Conservation (phyloP, 2,113 vertebrate genomes). For the Thamnaconus septentrionalis region DNA sequence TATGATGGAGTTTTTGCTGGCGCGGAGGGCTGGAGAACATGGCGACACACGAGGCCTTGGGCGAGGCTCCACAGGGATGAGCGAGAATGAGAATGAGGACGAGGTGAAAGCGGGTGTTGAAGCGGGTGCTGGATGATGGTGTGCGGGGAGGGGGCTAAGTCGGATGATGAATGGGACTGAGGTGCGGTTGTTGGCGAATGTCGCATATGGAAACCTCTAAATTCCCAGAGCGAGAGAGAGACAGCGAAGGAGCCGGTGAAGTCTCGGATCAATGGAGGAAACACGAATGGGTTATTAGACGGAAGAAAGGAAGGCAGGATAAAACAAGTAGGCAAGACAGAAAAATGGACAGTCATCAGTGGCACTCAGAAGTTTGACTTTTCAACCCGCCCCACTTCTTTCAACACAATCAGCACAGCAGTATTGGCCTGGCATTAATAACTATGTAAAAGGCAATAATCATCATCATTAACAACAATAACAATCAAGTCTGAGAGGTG, state of each 20-base stretch:
- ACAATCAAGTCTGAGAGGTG: neutral
- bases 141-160: slow-evolving; percentile 16
- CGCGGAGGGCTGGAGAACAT: neutral
- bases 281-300: slow-evolving; percentile 50
- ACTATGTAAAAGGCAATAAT: neutral
- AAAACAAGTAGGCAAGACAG: slow-evolving; percentile 19
- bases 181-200: slow-evolving; percentile 20
- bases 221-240: slow-evolving; percentile 48
- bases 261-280: slow-evolving; percentile 43
- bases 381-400: slow-evolving; percentile 13
- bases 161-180: slow-evolving; percentile 14
- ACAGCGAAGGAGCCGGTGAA: slow-evolving; percentile 10
- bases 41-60: too few species aligned
- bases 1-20: slow-evolving; percentile 26
- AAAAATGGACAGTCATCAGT: slow-evolving; percentile 23
- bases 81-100: slow-evolving; percentile 18
- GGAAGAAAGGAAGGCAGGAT: slow-evolving; percentile 12
- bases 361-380: neutral
- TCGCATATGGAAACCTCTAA: slow-evolving; percentile 46
- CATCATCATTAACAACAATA: neutral
- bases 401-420: neutral
- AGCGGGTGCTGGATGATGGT: too few species aligned
- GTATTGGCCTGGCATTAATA: neutral
- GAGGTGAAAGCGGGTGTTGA: slow-evolving; percentile 3
- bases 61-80: slow-evolving; percentile 16